Conservation (phyloP, 2,797 vertebrate genomes). For the Tragelaphus eurycerus region DNA sequence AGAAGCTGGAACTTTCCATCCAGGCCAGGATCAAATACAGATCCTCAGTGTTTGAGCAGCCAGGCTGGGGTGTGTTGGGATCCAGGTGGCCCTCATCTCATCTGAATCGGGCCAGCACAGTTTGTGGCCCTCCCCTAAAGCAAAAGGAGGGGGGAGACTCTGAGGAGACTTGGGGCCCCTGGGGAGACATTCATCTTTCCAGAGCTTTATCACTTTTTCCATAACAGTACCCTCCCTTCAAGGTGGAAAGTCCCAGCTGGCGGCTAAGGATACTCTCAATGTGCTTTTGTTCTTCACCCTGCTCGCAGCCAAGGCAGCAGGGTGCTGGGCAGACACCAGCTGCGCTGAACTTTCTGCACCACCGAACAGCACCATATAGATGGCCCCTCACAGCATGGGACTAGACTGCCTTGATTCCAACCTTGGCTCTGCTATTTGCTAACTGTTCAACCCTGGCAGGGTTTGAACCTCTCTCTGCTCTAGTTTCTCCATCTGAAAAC, state of each 20-base stretch:
- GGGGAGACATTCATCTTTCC: conserved; percentile 62
- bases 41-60: not conserved
- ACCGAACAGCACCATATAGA: not conserved
- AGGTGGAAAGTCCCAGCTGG: conserved; percentile 67
- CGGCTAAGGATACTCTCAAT: not conserved
- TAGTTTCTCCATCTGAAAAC: not conserved
- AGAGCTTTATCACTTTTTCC: conserved; percentile 72
- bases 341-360: not conserved
- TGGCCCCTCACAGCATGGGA: not conserved
- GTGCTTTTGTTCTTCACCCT: not conserved
- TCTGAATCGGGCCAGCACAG: not conserved
- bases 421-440: not conserved
- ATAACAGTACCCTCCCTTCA: conserved; percentile 57
- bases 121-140: conserved; percentile 12
- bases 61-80: not conserved
- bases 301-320: not conserved
- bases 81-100: conserved; percentile 62
- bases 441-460: not conserved
- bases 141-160: not conserved
- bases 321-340: not conserved
- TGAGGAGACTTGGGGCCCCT: conserved; percentile 13
- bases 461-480: not conserved
- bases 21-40: not conserved
- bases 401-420: not conserved
- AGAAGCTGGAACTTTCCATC: not conserved